Conservation (phyloP, 1,140 invertebrate species). For the Philopotamus ludificatus region DNA sequence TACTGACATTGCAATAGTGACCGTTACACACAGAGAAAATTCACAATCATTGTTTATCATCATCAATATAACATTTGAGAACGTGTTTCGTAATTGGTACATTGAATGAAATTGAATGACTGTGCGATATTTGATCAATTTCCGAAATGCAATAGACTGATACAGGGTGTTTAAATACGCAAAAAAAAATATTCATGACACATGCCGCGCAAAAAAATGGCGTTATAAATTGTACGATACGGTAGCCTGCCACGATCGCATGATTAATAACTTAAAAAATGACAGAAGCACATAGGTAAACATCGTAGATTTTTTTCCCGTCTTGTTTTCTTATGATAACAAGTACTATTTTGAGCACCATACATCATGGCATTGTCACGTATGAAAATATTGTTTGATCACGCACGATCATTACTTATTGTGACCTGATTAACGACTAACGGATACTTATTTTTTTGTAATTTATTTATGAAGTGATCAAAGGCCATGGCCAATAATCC, state of each 20-base stretch:
- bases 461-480: conserved; percentile 1
- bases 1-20: neutral
- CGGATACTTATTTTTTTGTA: neutral
- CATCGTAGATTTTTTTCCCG: too few species aligned
- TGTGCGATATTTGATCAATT: conserved; percentile 16
- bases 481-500: neutral
- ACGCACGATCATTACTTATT: neutral
- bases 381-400: too few species aligned
- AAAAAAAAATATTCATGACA: conserved; percentile 19
- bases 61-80: neutral
- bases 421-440: neutral
- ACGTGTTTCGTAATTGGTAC: conserved; percentile 8
- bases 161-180: neutral
- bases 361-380: neutral
- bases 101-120: conserved; percentile 10
- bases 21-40: neutral
- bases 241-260: conserved; percentile 19
- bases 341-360: neutral
- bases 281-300: too few species aligned
- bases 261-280: conserved; percentile 8
- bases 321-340: too few species aligned
- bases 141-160: conserved; percentile 1
- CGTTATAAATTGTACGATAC: conserved; percentile 13
- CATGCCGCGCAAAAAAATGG: conserved; percentile 5
- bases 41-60: conserved; percentile 15